These are phyloP conservation scores for Drosophila silvestris DNA, from an alignment of 2,888 invertebrate species.

Conservation along the genomic window DNA sequence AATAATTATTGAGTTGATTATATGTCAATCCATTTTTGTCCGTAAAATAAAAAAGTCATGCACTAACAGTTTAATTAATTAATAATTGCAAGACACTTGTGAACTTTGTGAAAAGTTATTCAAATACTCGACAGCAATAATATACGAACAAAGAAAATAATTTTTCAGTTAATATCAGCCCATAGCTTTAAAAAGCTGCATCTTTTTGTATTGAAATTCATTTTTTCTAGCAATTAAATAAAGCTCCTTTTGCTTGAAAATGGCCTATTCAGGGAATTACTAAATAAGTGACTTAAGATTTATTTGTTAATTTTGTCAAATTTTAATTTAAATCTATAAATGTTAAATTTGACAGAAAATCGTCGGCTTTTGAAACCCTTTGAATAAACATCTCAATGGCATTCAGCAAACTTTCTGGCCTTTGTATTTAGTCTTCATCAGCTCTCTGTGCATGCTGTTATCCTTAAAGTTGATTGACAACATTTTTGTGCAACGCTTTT, in stretches of 20 bases:
- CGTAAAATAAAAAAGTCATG: neutral
- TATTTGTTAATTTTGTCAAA: neutral
- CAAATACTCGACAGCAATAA: neutral
- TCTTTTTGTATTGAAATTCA: neutral
- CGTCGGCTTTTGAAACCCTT: constrained; percentile 19
- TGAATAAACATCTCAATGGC: constrained; percentile 23
- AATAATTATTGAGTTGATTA: neutral
- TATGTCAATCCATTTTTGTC: neutral
- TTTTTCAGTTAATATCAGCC: neutral
- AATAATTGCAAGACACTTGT: neutral
- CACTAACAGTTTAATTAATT: neutral
- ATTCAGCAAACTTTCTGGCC: constrained; percentile 24
- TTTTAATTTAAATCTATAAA: neutral
- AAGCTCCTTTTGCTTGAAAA: neutral
- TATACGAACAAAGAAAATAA: neutral
- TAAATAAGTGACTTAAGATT: neutral
- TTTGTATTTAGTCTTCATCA: constrained; percentile 33
- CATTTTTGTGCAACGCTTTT: constrained; percentile 68
- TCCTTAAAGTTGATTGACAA: constrained; percentile 73
- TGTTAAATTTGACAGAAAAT: neutral
- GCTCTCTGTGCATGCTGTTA: constrained; percentile 58
- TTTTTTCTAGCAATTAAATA: neutral
- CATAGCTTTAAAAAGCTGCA: neutral
- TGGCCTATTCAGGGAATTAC: neutral
- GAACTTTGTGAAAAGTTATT: neutral